phyloP scores from a whole-genome alignment of 2,888 invertebrate species.

The Amphiduros pacificus region DNA sequence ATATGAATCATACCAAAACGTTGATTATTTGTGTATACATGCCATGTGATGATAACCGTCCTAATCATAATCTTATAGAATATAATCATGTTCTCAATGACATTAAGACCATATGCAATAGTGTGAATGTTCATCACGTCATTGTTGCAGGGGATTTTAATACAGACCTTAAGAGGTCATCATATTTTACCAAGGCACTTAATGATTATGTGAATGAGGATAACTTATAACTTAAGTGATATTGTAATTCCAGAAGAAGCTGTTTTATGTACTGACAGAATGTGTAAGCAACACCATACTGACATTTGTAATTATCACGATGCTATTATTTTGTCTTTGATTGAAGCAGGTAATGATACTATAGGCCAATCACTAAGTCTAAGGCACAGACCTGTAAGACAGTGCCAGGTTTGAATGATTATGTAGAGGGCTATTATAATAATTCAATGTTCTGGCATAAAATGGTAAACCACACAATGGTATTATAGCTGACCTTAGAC shows the following conservation, averaged over 20 bases:
- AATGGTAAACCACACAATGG: neutral
- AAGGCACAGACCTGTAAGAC: neutral
- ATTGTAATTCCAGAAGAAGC: neutral
- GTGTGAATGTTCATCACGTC: neutral
- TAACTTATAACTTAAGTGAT: neutral
- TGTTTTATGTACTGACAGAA: neutral
- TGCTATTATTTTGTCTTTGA: neutral
- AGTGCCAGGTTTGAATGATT: conserved; percentile 1
- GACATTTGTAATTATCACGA: neutral
- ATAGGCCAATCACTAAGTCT: too few species aligned
- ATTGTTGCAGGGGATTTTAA: neutral
- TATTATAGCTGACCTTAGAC: neutral
- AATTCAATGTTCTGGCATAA: conserved; percentile 1
- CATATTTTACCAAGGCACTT: neutral
- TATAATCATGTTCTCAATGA: neutral
- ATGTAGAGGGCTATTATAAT: neutral
- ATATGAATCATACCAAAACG: neutral
- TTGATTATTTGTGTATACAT: neutral
- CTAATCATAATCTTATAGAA: neutral
- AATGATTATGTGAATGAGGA: neutral
- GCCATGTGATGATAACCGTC: conserved; percentile 1
- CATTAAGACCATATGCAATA: neutral
- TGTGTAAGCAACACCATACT: neutral
- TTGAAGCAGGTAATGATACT: neutral
- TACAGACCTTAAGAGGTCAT: neutral